Conservation (phyloP, 2,113 vertebrate genomes). For the Amblyornis subalaris region DNA sequence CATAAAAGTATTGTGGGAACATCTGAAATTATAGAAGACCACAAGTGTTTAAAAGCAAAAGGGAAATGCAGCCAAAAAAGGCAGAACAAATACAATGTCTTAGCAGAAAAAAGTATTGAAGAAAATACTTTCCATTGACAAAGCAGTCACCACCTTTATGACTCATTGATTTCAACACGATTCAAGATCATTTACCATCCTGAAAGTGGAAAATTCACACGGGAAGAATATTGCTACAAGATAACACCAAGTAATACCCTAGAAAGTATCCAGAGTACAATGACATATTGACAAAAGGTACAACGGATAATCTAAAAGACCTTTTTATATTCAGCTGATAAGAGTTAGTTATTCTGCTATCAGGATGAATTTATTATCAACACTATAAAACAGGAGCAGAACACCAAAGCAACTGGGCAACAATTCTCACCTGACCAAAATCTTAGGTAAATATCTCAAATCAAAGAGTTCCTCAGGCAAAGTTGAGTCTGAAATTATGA, state of each 20-base stretch:
- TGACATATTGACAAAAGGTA: conserved; percentile 45
- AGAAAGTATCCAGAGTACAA: conserved; percentile 16
- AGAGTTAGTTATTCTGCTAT: conserved; percentile 29
- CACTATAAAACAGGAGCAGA: not conserved
- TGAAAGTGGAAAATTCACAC: conserved; percentile 30
- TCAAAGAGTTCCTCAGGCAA: not conserved
- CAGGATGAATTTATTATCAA: conserved; percentile 40
- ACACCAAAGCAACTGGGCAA: not conserved
- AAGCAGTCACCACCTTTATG: conserved; percentile 11
- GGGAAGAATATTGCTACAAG: conserved; percentile 12
- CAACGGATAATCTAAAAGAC: conserved; percentile 17
- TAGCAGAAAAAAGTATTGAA: not conserved
- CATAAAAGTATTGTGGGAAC: not conserved
- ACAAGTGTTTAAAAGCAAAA: not conserved
- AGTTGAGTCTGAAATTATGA: not conserved
- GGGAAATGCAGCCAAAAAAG: not conserved
- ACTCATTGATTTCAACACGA: conserved; percentile 37
- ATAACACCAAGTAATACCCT: conserved; percentile 29
- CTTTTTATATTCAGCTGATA: conserved; percentile 35
- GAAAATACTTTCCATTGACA: conserved; percentile 1
- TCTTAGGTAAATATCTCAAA: conserved; percentile 13
- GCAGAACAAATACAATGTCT: not conserved
- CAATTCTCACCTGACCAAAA: conserved; percentile 36
- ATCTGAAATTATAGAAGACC: not conserved
- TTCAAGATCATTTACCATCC: conserved; percentile 24